Evolutionary conservation across 1,140 invertebrate species (phyloP), one percentile per base, ranked within the genome.

Genomic region (Anagrus nilaparvatae): DNA sequence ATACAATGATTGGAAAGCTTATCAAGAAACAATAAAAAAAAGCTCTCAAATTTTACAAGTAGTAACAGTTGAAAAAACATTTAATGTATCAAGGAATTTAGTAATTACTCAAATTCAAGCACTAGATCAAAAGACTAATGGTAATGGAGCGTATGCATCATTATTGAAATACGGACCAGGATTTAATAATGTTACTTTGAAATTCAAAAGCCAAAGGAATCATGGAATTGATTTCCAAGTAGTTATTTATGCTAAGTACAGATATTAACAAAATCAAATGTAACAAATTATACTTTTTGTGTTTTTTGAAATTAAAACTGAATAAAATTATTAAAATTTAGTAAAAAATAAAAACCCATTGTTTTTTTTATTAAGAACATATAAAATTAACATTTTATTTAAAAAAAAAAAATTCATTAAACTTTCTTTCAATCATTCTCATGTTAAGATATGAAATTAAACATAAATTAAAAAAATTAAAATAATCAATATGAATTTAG

Each of bases 151-250:
- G 13, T 24, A 29, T 13, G n/a, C 28, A 1, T 28, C 4, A 14
- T 18, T 44, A 4, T 13, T 32, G 4, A 27, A 28, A 3, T 41
- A 41, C 21, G 46, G 46, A n/a, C 47, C 47, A 5, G 34, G 14
- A 3, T 23, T 23, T 7, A 13, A 33, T 12, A 41, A 19, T 10
- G 47, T 48, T 2, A 29, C 24, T 8, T 9, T 44, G 6, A 17
- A 33, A 4, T 63, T 69, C 35, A 65, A 63, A 40, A 65, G 63
- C 24, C 61, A 67, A 25, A 50, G 61, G 19, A 54, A 54, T 38
- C 52, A 55, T 20, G 63, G 64, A n/a, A 60, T 67, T 39, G 62
- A 65, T 47, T 69, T 65, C 40, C 59, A 59, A 21, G 47, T 68
- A 25, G 62, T 64, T 35, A 61, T 68, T 24, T 69, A 65, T 44